Evolutionary conservation across 2,113 vertebrate genomes (phyloP).

Genomic region (Corythaeola cristata): DNA sequence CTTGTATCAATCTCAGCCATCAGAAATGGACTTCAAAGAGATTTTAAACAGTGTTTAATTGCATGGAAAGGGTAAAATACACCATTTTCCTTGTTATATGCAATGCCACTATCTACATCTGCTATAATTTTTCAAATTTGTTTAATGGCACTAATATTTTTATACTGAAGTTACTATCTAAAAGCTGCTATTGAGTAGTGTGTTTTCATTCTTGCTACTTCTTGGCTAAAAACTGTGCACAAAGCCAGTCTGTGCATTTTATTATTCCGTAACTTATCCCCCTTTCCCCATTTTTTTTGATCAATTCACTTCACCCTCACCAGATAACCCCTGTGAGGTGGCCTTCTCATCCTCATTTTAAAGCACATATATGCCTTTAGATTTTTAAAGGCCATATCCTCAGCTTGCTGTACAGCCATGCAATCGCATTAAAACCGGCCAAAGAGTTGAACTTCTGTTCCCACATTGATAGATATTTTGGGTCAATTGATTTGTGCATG

Average conservation of each 20-base stretch:
- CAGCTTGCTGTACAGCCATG: background rate
- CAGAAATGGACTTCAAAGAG: constrained; percentile 18
- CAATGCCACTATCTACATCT: background rate
- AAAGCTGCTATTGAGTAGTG: background rate
- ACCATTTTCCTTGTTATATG: background rate
- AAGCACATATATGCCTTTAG: background rate
- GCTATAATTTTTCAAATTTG: background rate
- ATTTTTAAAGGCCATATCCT: background rate
- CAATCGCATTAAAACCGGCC: background rate
- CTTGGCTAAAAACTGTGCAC: background rate
- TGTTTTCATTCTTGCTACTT: background rate
- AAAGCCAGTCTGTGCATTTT: background rate
- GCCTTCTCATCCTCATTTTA: background rate
- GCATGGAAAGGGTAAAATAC: background rate
- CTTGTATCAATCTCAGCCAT: background rate
- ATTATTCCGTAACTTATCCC: background rate
- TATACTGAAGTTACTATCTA: background rate
- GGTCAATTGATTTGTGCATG: background rate
- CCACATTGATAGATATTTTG: background rate
- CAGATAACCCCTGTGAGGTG: background rate
- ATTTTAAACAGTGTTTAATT: background rate
- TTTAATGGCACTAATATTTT: background rate
- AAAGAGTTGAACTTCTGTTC: background rate
- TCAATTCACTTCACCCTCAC: background rate
- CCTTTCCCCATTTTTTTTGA: background rate